These are phyloP conservation scores for Aplysina aerophoba DNA, from an alignment of 37 sponge, comb jelly and placozoan species.

Conservation along the genomic window DNA sequence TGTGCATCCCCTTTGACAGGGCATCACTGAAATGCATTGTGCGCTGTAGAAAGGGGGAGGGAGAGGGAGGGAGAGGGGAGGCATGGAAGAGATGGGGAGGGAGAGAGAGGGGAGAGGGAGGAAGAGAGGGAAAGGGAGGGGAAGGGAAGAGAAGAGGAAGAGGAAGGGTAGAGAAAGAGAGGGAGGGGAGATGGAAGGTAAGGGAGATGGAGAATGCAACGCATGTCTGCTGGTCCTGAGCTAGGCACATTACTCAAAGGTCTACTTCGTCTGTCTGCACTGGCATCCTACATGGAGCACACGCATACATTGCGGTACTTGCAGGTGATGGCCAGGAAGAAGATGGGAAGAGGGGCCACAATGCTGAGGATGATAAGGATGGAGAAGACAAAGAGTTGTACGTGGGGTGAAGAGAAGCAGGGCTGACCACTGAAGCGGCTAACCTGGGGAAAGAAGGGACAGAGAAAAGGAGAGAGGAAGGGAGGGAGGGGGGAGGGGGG, in stretches of 20 bases:
- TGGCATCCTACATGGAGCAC: neutral
- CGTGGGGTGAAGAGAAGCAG: neutral
- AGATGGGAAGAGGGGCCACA: neutral
- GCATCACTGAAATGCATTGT: constrained; percentile 75
- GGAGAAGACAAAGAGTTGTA: neutral
- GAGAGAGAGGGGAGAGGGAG: neutral
- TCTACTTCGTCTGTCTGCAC: neutral
- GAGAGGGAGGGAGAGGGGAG: neutral
- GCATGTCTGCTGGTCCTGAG: no score
- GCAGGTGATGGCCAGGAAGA: constrained; percentile 2
- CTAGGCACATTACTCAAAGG: no score
- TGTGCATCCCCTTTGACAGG: constrained; percentile 61
- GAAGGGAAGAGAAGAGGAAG: neutral
- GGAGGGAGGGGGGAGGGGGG: neutral
- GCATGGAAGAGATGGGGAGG: neutral
- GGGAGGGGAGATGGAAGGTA: neutral
- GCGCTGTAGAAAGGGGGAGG: constrained; percentile 15
- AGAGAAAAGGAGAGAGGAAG: neutral
- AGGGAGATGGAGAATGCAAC: neutral
- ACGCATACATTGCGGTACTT: constrained; percentile 4
- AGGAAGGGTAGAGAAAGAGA: neutral
- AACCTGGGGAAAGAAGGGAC: neutral
- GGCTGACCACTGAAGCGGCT: neutral
- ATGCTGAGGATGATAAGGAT: neutral
- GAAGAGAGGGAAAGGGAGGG: neutral